Evolutionary conservation across 1,140 invertebrate genomes (phyloP).

Genomic region (Nebria ingens): DNA sequence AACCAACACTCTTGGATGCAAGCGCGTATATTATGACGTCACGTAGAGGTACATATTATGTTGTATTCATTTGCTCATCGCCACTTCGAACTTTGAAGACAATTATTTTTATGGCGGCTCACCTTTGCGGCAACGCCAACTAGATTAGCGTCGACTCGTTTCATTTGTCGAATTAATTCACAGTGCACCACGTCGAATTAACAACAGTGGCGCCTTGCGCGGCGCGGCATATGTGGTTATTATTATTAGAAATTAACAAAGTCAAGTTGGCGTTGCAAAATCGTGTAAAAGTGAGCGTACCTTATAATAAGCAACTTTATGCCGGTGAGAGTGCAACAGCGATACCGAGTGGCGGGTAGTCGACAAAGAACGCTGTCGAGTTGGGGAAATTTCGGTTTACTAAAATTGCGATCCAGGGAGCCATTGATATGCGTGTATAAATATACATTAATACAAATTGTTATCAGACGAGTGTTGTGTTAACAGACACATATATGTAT

Average conservation of each 20-base stretch:
- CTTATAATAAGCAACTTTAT: constrained; percentile 4
- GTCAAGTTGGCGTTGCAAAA: not conserved
- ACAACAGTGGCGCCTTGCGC: not conserved
- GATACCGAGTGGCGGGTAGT: not conserved
- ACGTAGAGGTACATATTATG: too few species aligned
- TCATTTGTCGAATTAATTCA: constrained; percentile 3
- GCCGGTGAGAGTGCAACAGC: not conserved
- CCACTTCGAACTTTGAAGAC: too few species aligned
- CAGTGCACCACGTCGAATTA: not conserved
- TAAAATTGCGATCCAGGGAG: constrained; percentile 2
- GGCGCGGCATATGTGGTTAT: too few species aligned
- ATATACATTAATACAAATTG: constrained; percentile 13
- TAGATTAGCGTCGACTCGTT: not conserved
- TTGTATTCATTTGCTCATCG: too few species aligned
- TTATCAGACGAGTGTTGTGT: constrained; percentile 8
- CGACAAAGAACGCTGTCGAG: not conserved
- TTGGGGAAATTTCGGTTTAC: constrained; percentile 6
- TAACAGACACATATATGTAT: too few species aligned
- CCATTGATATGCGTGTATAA: constrained; percentile 8
- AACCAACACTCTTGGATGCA: not conserved
- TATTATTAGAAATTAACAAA: constrained; percentile 9
- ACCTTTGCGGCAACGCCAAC: too few species aligned
- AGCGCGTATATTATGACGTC: too few species aligned
- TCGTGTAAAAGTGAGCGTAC: not conserved
- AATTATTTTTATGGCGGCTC: not conserved